Percentiles rank a stretch among this genome's conserved stretches.
phyloP scores from a whole-genome alignment of 2,888 invertebrate genomes.

The Agrochola lychnidis region DNA sequence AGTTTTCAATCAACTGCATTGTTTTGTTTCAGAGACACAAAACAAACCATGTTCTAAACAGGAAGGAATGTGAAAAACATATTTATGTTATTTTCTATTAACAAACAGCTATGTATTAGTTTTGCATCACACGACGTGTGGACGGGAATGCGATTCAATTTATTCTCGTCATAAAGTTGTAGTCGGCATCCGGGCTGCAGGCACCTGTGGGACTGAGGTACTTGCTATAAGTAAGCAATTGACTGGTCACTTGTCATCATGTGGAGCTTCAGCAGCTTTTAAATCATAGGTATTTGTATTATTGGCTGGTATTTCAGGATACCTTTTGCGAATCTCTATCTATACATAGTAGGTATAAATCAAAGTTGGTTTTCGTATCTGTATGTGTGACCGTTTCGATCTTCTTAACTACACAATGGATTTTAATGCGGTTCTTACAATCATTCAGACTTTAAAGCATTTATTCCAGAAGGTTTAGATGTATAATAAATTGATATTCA shows the following conservation, averaged over 20 bases:
- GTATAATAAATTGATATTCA: background rate
- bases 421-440: too few relatives aligned
- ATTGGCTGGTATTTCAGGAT: background rate
- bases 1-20: background rate
- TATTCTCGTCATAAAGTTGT: slow-evolving; percentile 45
- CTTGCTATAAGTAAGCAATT: background rate
- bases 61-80: background rate
- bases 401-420: too few relatives aligned
- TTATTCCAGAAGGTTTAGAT: too few relatives aligned
- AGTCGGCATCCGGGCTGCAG: slow-evolving; percentile 27
- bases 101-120: slow-evolving; percentile 14
- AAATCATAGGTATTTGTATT: slow-evolving; percentile 6
- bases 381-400: background rate
- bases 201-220: background rate
- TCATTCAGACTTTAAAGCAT: too few relatives aligned
- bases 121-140: slow-evolving; percentile 16
- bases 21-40: background rate
- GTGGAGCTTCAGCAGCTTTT: slow-evolving; percentile 1
- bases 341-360: background rate
- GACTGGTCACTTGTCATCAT: slow-evolving; percentile 22
- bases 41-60: background rate
- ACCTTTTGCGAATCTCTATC: background rate
- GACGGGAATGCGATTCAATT: slow-evolving; percentile 43
- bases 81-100: slow-evolving; percentile 5
- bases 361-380: background rate